Evolutionary conservation across 2,888 invertebrate genomes (phyloP).

Genomic region (Trissoscelio sp.): DNA sequence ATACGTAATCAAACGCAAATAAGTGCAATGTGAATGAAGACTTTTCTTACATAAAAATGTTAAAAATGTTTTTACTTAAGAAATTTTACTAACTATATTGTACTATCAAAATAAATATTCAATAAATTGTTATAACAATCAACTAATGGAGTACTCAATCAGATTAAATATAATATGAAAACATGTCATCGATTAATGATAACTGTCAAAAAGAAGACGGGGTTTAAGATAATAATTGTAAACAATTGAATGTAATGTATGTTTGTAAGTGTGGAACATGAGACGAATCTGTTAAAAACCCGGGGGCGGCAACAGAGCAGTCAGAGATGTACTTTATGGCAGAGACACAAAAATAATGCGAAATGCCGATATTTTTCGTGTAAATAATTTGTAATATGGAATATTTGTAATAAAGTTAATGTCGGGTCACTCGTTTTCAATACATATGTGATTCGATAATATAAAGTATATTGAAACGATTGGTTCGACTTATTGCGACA

Average conservation of each 20-base stretch:
- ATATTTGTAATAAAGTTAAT: conserved; percentile 55
- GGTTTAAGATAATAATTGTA: conserved; percentile 5
- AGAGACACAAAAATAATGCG: conserved; percentile 72
- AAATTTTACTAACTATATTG: no score
- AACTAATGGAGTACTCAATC: no score
- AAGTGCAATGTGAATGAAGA: no score
- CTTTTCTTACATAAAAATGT: no score
- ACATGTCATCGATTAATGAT: no score
- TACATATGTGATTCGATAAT: conserved; percentile 19
- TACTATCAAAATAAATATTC: no score
- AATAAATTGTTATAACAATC: no score
- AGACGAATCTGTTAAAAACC: conserved; percentile 79
- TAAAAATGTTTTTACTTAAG: no score
- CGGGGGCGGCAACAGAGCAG: conserved; percentile 81
- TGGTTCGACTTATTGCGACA: conserved; percentile 51
- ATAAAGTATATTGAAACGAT: conserved; percentile 28
- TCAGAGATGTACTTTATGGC: conserved; percentile 82
- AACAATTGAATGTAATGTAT: conserved; percentile 16
- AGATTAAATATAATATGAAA: no score
- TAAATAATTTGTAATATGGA: conserved; percentile 53
- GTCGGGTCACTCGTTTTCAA: conserved; percentile 52
- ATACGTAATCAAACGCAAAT: no score
- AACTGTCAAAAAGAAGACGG: no score
- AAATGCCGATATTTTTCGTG: conserved; percentile 49
- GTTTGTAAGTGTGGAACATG: conserved; percentile 75